Evolutionary conservation across 2,888 invertebrate genomes (phyloP).

Genomic region (Myopa testacea): DNA sequence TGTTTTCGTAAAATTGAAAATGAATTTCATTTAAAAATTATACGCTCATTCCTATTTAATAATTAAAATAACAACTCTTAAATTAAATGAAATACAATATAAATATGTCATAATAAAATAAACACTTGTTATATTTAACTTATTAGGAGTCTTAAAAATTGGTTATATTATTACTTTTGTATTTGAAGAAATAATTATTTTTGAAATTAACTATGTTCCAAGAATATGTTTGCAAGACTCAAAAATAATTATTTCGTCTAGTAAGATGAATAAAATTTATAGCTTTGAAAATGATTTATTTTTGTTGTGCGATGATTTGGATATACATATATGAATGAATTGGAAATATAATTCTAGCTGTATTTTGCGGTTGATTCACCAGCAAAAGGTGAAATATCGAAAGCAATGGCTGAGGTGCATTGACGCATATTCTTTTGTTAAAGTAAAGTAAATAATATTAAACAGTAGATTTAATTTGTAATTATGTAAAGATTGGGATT

Average conservation of each 20-base stretch:
- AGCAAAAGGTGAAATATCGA: no score
- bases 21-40: constrained; percentile 28
- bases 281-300: not conserved
- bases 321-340: no score
- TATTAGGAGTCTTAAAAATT: not conserved
- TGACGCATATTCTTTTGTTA: no score
- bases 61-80: constrained; percentile 24
- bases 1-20: constrained; percentile 26
- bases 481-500: no score
- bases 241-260: constrained; percentile 1
- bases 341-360: no score
- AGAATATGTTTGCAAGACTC: not conserved
- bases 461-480: no score
- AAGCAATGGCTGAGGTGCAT: no score
- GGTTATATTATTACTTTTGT: constrained; percentile 14
- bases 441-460: no score
- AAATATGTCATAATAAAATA: constrained; percentile 7
- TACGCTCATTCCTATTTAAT: constrained; percentile 35
- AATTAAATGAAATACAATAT: constrained; percentile 31
- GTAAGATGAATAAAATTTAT: constrained; percentile 13
- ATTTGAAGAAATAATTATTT: not conserved
- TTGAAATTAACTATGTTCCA: not conserved
- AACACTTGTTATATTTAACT: constrained; percentile 1
- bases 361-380: no score
- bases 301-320: not conserved